phyloP scores from a whole-genome alignment of 2,797 vertebrate species.

The Xerus rutilus region DNA sequence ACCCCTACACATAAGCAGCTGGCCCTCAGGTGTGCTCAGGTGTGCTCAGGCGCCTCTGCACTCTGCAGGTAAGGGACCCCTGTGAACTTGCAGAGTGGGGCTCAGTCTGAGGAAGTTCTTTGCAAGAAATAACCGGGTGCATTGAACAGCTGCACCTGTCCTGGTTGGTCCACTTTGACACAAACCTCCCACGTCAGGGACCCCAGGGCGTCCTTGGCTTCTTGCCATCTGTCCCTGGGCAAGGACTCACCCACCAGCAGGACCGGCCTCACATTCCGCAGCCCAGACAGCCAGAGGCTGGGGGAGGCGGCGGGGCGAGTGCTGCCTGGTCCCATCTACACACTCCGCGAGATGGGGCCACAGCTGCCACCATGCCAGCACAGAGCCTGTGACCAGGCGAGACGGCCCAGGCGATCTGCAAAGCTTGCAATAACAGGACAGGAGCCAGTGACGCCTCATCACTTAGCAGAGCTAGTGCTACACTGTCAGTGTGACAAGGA shows the following conservation, averaged over 20 bases:
- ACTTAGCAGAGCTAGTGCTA: constrained; percentile 74
- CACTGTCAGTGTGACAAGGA: background rate
- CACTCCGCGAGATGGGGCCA: background rate
- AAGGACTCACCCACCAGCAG: rapidly evolving
- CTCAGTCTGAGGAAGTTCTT: no score
- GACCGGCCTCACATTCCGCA: rapidly evolving
- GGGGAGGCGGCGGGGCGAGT: rapidly evolving
- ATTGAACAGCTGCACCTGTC: no score
- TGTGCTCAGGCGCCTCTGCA: no score
- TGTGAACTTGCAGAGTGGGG: no score
- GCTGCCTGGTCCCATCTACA: background rate
- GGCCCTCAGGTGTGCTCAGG: no score
- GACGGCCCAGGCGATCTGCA: constrained; percentile 81
- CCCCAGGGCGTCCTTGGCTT: background rate
- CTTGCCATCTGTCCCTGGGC: background rate
- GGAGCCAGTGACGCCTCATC: constrained; percentile 56
- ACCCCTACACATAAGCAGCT: no score
- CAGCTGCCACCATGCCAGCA: background rate
- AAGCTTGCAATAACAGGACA: constrained; percentile 70
- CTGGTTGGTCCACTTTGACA: background rate
- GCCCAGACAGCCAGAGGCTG: rapidly evolving
- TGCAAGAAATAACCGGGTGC: no score
- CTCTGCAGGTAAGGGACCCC: no score
- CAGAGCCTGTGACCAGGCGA: background rate
- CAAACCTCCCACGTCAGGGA: background rate